Conservation (phyloP, 2,888 invertebrate genomes). For the Lamellibrachia columna region DNA sequence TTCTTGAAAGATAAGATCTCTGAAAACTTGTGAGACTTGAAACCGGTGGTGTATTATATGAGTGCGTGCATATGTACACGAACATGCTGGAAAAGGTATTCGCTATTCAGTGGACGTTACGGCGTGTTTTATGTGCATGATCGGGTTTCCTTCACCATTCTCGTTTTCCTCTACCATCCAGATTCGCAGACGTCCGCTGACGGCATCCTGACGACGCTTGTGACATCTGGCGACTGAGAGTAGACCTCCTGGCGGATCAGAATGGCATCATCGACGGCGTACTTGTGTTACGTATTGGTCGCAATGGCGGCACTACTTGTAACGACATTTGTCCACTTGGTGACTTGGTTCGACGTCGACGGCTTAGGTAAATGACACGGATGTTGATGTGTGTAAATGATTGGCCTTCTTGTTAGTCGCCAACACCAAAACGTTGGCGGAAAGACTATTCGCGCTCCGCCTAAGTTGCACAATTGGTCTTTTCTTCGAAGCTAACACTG, state of each 20-base stretch:
- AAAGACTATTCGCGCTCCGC: neutral
- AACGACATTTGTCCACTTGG: slow-evolving; percentile 1
- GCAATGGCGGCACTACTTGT: neutral
- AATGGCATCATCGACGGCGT: neutral
- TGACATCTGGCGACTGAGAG: neutral
- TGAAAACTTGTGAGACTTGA: too few species aligned
- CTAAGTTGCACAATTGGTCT: neutral
- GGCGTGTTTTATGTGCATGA: neutral
- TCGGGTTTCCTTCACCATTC: neutral
- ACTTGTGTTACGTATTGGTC: neutral
- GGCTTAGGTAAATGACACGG: neutral
- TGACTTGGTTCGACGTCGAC: neutral
- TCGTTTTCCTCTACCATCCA: neutral
- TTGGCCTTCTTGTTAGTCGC: neutral
- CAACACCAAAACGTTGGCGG: neutral
- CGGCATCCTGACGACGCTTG: neutral
- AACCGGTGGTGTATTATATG: too few species aligned
- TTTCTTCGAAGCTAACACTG: neutral
- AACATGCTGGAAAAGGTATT: too few species aligned
- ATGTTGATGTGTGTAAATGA: neutral
- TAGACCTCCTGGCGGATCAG: neutral
- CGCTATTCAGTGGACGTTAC: too few species aligned
- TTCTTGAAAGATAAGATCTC: too few species aligned
- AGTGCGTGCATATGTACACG: too few species aligned
- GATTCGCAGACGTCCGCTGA: neutral